Percentiles rank a stretch among this genome's conserved stretches.
Conservation (phyloP, 1,140 invertebrate genomes). For the Hesperophylax magnus region DNA sequence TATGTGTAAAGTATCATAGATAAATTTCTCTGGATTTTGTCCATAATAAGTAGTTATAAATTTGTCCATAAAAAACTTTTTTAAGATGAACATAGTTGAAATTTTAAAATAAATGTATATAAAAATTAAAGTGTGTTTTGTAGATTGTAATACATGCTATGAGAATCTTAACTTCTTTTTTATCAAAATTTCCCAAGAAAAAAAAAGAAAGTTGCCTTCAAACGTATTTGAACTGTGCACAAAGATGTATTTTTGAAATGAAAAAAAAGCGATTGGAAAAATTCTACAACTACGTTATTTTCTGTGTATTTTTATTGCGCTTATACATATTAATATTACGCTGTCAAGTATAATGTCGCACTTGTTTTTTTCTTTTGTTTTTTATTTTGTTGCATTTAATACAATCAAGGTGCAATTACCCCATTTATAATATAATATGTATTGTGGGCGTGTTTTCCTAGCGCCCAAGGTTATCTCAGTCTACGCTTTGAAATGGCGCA, state of each 20-base stretch:
- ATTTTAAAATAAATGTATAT: conserved; percentile 4
- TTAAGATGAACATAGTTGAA: not conserved
- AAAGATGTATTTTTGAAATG: too few species aligned
- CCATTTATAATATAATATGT: too few species aligned
- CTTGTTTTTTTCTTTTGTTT: too few species aligned
- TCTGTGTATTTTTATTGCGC: not conserved
- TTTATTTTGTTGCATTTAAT: too few species aligned
- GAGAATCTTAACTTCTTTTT: not conserved
- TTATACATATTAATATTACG: not conserved
- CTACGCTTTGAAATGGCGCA: not conserved
- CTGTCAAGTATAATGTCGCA: too few species aligned
- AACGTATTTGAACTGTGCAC: too few species aligned
- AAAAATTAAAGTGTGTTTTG: conserved; percentile 1
- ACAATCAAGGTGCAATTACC: too few species aligned
- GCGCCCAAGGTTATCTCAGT: not conserved
- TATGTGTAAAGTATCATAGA: not conserved
- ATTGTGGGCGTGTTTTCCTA: too few species aligned
- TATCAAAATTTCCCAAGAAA: too few species aligned
- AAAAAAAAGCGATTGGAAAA: too few species aligned
- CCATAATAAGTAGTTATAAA: not conserved
- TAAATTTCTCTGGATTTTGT: not conserved
- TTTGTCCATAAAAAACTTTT: conserved; percentile 2
- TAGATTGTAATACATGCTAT: conserved; percentile 7
- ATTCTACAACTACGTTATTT: not conserved
- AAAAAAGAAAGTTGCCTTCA: too few species aligned